These are phyloP conservation scores for Cephus pygmeus DNA, from an alignment of 2,888 invertebrate genomes.

Conservation along the genomic window DNA sequence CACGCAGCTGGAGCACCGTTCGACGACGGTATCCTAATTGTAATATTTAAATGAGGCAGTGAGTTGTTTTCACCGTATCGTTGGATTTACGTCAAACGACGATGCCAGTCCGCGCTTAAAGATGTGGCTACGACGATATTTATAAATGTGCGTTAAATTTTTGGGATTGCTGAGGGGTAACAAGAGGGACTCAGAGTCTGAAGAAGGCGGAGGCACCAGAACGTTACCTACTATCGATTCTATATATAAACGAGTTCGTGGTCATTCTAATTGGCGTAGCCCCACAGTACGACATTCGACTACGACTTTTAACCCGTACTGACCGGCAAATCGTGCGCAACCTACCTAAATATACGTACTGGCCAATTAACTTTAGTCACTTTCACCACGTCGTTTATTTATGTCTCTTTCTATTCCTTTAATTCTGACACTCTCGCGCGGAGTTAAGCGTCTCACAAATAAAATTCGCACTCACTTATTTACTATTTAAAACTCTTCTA, in stretches of 20 bases:
- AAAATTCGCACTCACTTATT: background rate
- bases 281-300: background rate
- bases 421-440: background rate
- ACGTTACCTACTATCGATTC: slow-evolving; percentile 16
- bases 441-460: background rate
- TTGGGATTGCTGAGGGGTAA: slow-evolving; percentile 1
- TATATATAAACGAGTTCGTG: slow-evolving; percentile 18
- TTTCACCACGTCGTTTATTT: background rate
- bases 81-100: slow-evolving; percentile 3
- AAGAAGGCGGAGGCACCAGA: slow-evolving; percentile 2
- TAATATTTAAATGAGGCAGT: slow-evolving; percentile 1
- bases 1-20: background rate
- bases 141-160: slow-evolving; percentile 16
- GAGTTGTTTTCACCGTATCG: background rate
- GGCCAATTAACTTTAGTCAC: background rate
- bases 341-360: background rate
- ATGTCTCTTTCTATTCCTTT: background rate
- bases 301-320: background rate
- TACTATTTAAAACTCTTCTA: background rate
- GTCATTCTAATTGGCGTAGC: slow-evolving; percentile 1
- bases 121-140: slow-evolving; percentile 13
- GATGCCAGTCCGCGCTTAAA: background rate
- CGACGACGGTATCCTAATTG: background rate
- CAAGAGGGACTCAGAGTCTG: background rate
- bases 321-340: background rate